phyloP scores from a whole-genome alignment of 2,888 invertebrate genomes.

The Ptychoptera contaminata region DNA sequence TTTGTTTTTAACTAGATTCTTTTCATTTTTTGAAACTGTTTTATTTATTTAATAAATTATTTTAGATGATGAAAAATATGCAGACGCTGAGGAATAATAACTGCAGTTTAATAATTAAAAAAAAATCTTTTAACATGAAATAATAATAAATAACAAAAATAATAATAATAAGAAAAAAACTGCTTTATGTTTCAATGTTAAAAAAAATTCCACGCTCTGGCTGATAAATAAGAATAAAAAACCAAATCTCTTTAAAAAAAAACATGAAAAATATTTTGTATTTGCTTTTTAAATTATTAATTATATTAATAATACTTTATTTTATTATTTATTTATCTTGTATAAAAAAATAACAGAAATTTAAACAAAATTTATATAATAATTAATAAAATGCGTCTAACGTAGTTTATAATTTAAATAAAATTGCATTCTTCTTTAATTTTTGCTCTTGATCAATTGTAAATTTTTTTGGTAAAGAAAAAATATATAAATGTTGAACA shows the following conservation, averaged over 20 bases:
- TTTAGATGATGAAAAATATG: slow-evolving; percentile 3
- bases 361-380: no score
- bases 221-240: neutral
- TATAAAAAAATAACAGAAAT: neutral
- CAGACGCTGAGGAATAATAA: slow-evolving; percentile 4
- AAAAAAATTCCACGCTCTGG: neutral
- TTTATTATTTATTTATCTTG: neutral
- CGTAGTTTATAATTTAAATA: neutral
- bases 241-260: neutral
- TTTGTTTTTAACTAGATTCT: neutral
- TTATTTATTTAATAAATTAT: neutral
- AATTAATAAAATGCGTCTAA: neutral
- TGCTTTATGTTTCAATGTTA: neutral
- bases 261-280: neutral
- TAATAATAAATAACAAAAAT: neutral
- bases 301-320: no score
- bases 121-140: no score
- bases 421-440: neutral
- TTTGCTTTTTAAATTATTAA: neutral
- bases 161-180: neutral
- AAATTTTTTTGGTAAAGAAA: slow-evolving; percentile 1
- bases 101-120: neutral
- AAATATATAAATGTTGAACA: no score
- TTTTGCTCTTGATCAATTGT: no score
- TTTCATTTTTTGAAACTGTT: neutral